These are phyloP conservation scores for Paramormyrops hopkinsi DNA, from an alignment of 2,797 vertebrate species.

Conservation along the genomic window DNA sequence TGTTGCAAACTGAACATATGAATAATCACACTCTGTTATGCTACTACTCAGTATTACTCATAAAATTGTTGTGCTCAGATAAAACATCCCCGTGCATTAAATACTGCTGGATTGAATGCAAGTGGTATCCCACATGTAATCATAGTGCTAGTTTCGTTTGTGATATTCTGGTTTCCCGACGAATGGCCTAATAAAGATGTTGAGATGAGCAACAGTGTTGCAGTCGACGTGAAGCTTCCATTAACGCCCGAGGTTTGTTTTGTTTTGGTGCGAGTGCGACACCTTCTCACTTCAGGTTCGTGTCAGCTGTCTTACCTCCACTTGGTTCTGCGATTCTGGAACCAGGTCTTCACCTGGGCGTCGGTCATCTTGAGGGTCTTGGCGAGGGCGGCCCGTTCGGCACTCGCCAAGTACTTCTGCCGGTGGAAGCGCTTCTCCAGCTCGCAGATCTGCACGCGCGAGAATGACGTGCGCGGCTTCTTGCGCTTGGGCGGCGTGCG, in stretches of 20 bases:
- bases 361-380: constrained; percentile 97
- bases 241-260: neutral
- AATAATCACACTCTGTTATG: neutral
- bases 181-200: neutral
- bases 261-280: neutral
- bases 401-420: constrained; percentile 92
- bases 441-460: constrained; percentile 92
- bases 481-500: constrained; percentile 95
- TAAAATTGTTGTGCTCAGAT: neutral
- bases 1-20: neutral
- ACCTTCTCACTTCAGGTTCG: neutral
- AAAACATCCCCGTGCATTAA: neutral
- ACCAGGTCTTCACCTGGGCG: constrained; percentile 98
- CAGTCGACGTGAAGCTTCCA: neutral
- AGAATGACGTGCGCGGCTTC: constrained; percentile 94
- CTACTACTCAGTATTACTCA: neutral
- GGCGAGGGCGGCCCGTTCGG: constrained; percentile 85
- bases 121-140: neutral
- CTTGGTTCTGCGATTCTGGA: constrained; percentile 93
- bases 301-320: constrained; percentile 73
- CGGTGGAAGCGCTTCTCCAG: constrained; percentile 94
- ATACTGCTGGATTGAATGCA: neutral
- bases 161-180: neutral
- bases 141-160: neutral
- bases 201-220: neutral